Conservation (phyloP, 2,888 invertebrate genomes). For the Dilophus febrilis region DNA sequence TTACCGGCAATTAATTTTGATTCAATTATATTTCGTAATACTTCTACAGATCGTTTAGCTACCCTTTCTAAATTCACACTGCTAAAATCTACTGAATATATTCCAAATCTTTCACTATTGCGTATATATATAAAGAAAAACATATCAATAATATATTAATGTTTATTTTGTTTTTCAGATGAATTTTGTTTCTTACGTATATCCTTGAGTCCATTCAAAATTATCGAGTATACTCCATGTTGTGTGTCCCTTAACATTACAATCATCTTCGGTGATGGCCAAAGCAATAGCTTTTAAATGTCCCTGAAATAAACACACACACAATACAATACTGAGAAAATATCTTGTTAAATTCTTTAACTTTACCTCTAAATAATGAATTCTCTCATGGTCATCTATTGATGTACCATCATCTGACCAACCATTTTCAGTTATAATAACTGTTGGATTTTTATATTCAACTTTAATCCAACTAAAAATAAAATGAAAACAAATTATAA, state of each 20-base stretch:
- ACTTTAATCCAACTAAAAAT: slow-evolving; percentile 31
- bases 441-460: slow-evolving; percentile 31
- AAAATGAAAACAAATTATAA: neutral
- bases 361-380: too few relatives aligned
- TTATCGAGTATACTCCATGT: slow-evolving; percentile 47
- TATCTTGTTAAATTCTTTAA: too few relatives aligned
- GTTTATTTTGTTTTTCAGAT: too few relatives aligned
- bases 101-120: slow-evolving; percentile 43
- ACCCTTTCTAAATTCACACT: slow-evolving; percentile 37
- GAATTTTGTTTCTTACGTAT: slow-evolving; percentile 28
- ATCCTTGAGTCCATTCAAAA: slow-evolving; percentile 45
- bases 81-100: slow-evolving; percentile 45
- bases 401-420: slow-evolving; percentile 22
- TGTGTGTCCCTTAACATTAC: slow-evolving; percentile 35
- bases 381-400: neutral
- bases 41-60: slow-evolving; percentile 39
- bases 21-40: slow-evolving; percentile 35
- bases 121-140: neutral
- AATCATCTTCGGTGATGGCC: slow-evolving; percentile 31
- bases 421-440: slow-evolving; percentile 39
- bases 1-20: slow-evolving; percentile 15
- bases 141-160: neutral
- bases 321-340: too few relatives aligned
- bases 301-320: slow-evolving; percentile 16
- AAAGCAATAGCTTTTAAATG: slow-evolving; percentile 32